Conservation (phyloP, 1,140 invertebrate genomes). For the Bombus haemorrhoidalis region DNA sequence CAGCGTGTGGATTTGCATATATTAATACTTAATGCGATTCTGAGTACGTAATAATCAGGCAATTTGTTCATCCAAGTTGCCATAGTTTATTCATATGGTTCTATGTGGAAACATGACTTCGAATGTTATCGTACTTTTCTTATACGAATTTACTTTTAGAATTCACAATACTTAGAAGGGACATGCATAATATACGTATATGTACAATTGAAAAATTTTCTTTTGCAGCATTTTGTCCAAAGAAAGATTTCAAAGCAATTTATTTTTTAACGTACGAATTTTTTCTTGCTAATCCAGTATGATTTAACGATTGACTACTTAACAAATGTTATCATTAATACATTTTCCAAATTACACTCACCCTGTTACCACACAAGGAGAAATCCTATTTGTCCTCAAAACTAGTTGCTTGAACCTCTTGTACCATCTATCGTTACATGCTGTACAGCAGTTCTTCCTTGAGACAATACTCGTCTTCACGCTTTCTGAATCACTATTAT, state of each 20-base stretch:
- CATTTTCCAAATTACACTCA: slow-evolving; percentile 49
- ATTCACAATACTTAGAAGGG: too few species aligned
- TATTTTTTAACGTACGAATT: too few species aligned
- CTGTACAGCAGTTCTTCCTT: slow-evolving; percentile 43
- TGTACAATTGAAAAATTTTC: too few species aligned
- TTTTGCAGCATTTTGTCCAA: too few species aligned
- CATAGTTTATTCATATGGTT: slow-evolving; percentile 3
- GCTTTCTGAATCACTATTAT: slow-evolving; percentile 35
- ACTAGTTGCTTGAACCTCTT: slow-evolving; percentile 64
- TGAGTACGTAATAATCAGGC: background rate
- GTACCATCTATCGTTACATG: slow-evolving; percentile 57
- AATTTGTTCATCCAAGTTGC: slow-evolving; percentile 13
- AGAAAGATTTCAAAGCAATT: too few species aligned
- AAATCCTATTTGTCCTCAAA: slow-evolving; percentile 68
- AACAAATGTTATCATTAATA: background rate
- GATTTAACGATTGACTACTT: too few species aligned
- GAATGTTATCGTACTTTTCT: too few species aligned
- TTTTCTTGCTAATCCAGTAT: too few species aligned
- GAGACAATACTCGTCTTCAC: slow-evolving; percentile 1
- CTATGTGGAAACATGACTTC: background rate
- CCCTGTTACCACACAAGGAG: slow-evolving; percentile 48
- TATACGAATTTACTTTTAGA: background rate
- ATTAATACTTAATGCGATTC: background rate
- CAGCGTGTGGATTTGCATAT: background rate
- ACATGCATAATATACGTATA: too few species aligned